phyloP scores from a whole-genome alignment of 92 coral and sea anemone genomes.

The Montipora capitata region DNA sequence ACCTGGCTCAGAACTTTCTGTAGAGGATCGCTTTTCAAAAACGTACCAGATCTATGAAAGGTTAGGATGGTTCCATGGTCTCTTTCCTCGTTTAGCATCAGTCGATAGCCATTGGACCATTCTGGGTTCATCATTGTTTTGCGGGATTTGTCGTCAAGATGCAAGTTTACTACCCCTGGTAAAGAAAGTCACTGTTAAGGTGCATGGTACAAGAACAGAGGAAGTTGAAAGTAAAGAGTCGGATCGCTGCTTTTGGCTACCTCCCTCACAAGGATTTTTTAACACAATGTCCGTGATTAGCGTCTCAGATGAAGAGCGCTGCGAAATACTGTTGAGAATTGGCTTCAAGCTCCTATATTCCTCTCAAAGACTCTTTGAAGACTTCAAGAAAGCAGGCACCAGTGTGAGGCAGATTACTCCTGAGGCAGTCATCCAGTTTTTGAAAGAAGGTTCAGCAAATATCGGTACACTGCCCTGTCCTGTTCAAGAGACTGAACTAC shows the following conservation, averaged over 20 bases:
- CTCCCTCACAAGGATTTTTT: constrained; percentile 73
- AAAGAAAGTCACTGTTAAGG: constrained; percentile 7
- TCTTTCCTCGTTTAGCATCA: constrained; percentile 71
- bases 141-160: constrained; percentile 32
- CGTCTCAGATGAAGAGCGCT: constrained; percentile 15
- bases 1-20: constrained; percentile 42
- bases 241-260: constrained; percentile 69
- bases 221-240: neutral
- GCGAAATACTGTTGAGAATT: constrained; percentile 48
- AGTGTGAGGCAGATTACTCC: constrained; percentile 58
- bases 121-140: constrained; percentile 73
- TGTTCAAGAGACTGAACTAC: constrained; percentile 64
- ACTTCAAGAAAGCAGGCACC: constrained; percentile 67
- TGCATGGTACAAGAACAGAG: neutral
- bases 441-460: constrained; percentile 32
- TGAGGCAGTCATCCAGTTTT: constrained; percentile 61
- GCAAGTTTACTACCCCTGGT: neutral
- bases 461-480: constrained; percentile 77
- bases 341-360: constrained; percentile 83
- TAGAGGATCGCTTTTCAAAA: constrained; percentile 38
- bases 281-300: constrained; percentile 13
- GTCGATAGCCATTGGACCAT: constrained; percentile 74
- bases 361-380: constrained; percentile 51
- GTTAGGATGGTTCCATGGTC: constrained; percentile 82
- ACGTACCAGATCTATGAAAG: constrained; percentile 47